Evolutionary conservation across 2,888 invertebrate genomes (phyloP).

Genomic region (Hypomecis punctinalis): DNA sequence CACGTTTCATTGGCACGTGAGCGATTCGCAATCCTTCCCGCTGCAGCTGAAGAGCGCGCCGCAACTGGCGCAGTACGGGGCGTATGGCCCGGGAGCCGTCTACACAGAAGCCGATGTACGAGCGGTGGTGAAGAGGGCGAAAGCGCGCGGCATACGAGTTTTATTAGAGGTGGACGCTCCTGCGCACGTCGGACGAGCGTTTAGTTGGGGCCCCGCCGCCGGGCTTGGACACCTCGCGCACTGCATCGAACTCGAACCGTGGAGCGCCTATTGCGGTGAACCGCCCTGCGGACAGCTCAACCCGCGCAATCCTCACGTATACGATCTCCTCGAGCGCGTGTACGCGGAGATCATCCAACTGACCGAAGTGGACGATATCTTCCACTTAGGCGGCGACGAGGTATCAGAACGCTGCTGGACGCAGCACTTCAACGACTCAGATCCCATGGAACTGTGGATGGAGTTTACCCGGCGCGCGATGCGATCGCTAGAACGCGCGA

Average conservation of each 20-base stretch:
- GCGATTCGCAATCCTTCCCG: slow-evolving; percentile 97
- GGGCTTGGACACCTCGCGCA: slow-evolving; percentile 92
- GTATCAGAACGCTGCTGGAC: slow-evolving; percentile 93
- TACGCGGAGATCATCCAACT: slow-evolving; percentile 90
- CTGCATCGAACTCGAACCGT: slow-evolving; percentile 92
- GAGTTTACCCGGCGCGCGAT: slow-evolving; percentile 89
- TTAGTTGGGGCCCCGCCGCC: slow-evolving; percentile 92
- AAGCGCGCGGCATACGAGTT: slow-evolving; percentile 93
- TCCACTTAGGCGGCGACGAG: slow-evolving; percentile 94
- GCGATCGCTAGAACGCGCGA: slow-evolving; percentile 86
- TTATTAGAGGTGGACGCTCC: slow-evolving; percentile 96
- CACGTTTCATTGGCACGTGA: slow-evolving; percentile 96
- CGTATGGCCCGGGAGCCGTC: slow-evolving; percentile 91
- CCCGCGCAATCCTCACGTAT: slow-evolving; percentile 91
- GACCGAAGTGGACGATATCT: slow-evolving; percentile 90
- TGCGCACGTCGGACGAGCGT: slow-evolving; percentile 94
- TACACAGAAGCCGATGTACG: slow-evolving; percentile 89
- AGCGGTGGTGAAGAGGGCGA: slow-evolving; percentile 90
- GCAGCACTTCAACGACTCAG: slow-evolving; percentile 89
- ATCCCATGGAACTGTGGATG: slow-evolving; percentile 91
- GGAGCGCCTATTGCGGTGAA: slow-evolving; percentile 92
- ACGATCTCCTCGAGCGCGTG: slow-evolving; percentile 88
- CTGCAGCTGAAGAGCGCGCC: slow-evolving; percentile 91
- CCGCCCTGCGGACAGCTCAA: slow-evolving; percentile 95
- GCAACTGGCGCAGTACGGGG: slow-evolving; percentile 92